Percentiles rank a stretch among this genome's conserved stretches.
Evolutionary conservation across 1,140 invertebrate species (phyloP).

Genomic region (Diorhabda sublineata): DNA sequence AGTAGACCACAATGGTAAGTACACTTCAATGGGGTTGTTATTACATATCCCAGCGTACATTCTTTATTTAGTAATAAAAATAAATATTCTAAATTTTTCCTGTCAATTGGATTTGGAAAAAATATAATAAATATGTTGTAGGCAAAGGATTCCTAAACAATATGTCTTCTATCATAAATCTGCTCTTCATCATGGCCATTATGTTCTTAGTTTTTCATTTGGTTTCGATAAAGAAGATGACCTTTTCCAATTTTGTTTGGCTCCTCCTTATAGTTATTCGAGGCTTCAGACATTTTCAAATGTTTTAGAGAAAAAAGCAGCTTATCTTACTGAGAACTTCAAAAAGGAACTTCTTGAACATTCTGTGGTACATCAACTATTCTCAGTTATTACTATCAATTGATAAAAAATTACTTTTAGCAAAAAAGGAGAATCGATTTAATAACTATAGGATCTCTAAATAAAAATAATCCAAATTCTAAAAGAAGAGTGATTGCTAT

Average conservation of each 20-base stretch:
- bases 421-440: conserved; percentile 87
- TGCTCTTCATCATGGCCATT: conserved; percentile 82
- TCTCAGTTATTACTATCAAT: neutral
- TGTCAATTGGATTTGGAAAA: neutral
- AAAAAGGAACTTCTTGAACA: conserved; percentile 65
- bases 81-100: no score
- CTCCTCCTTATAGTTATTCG: conserved; percentile 92
- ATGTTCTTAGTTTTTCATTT: conserved; percentile 91
- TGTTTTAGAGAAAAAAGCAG: conserved; percentile 62
- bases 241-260: conserved; percentile 89
- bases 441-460: conserved; percentile 72
- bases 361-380: conserved; percentile 59
- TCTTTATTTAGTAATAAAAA: no score
- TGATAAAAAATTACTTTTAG: conserved; percentile 49
- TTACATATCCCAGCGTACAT: no score
- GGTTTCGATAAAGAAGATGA: conserved; percentile 92
- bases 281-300: conserved; percentile 81
- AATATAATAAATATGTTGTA: conserved; percentile 46
- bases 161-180: conserved; percentile 94
- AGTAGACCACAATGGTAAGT: conserved; percentile 85
- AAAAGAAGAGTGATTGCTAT: conserved; percentile 71
- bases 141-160: conserved; percentile 77
- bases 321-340: conserved; percentile 49
- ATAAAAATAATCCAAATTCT: conserved; percentile 48
- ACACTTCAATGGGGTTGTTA: no score